Base-by-base conservation (phyloP, 1,140 invertebrate genomes). In the Eueides isabella region DNA sequence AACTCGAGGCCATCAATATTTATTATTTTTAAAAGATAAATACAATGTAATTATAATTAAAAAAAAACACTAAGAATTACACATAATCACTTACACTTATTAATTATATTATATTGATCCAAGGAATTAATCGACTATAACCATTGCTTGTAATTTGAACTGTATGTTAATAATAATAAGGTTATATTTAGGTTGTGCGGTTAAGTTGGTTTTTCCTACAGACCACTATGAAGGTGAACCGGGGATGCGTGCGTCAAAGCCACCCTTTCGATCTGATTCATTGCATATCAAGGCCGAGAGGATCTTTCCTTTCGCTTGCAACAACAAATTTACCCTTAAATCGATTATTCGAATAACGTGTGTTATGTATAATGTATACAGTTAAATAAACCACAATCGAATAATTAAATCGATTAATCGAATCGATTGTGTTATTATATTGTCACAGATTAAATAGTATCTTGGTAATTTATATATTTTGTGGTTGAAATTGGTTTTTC, bases 211-310 rank as follows among this genome's bases (percentile, higher is more conserved):
- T 79, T 81, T 81, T 79, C 77, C 79, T 73, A 41, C 41, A 71
- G 16, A 64, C 44, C 38, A 63, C 35, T 48, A 6, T 48, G 74
- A 81, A 81, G 79, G 79, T 81, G 67, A 81, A 75, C 79, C 38
- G 38, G 76, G 72, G 71, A 63, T 74, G 48, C 19, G 29, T 80
- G 79, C 79, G 79, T 80, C 79, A 80, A 69, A 73, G 71, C 71
- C 67, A 77, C 76, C 76, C 76, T 77, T 73, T 71, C 71, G 72
- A 44, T 71, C 19, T 72, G 70, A 76, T 11, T 72, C 70, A 72
- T 66, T 71, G 31, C 31, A 33, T 61, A 70, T 70, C 68, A 41
- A 70, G 68, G 68, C 2, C 55, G 30, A 61, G 30, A 62, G 31
- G 55, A 62, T 63, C 30, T 63, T 70, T 63, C 61, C 61, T 61